Base-by-base conservation (phyloP, 2,113 vertebrate species). In the Columba livia region DNA sequence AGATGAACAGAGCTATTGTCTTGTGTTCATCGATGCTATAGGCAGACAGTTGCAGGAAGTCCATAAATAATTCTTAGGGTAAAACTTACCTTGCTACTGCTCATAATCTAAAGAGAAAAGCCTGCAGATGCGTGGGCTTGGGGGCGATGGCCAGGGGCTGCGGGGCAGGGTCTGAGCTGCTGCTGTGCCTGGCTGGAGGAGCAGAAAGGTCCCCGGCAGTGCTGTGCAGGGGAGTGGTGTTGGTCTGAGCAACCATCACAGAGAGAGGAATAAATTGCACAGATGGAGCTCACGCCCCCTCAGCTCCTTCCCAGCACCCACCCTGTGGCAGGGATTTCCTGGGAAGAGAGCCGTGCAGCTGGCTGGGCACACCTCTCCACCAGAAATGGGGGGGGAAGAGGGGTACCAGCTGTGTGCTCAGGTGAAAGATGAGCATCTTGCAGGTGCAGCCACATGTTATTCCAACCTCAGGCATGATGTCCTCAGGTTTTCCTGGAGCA, bases 211-310 rank as follows among this genome's bases (percentile, higher is more conserved):
- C 8, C 24, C 40, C 2, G 0, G 47, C 38, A 17, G 51, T 25
- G 25, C 51, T 3, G 4, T 25, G 8, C 13, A 51, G 24, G 4
- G 13, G 21, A 17, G 38, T 0, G 0, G 21, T 9, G 12, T 20
- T 65, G 31, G 38, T 24, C 29, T 54, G 44, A 69, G 28, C 11
- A 21, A 4, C 28, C 1, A 5, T 28, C 31, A 15, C 40, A 26
- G 78, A 17, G 9, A 20, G 6, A 70, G 15, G 31, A 14, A 14
- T 29, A 29, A 34, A 12, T 21, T 0, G 2, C 44, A 60, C 58
- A 47, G 78, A 11, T 0, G 2, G 47, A 57, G 60, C 28, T 44
- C 0, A 0, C 2, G 50, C 5, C 6, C 6, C 7, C 5, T 57
- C 29, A 25, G 26, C 60, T 29, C 29, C 2, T 0, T 79, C 32